phyloP scores from a whole-genome alignment of 2,888 invertebrate genomes.

The Alsophila aescularia region DNA sequence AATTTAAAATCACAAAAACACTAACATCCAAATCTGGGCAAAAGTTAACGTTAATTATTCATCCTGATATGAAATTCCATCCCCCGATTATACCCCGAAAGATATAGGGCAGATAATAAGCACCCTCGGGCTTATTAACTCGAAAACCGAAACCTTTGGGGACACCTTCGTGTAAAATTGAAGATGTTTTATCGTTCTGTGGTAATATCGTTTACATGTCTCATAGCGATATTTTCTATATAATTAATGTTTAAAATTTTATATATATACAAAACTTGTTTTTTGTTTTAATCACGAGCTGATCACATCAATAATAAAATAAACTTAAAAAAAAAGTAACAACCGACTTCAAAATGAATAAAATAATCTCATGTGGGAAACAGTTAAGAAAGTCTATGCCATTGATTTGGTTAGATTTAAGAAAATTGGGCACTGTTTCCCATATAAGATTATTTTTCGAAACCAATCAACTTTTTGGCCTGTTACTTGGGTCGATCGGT shows the following conservation, averaged over 20 bases:
- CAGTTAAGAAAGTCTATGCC: no score
- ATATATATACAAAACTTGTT: neutral
- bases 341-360: no score
- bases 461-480: no score
- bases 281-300: no score
- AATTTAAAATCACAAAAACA: no score
- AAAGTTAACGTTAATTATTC: slow-evolving; percentile 11
- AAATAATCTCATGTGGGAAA: no score
- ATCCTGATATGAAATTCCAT: neutral
- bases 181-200: neutral
- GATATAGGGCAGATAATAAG: slow-evolving; percentile 6
- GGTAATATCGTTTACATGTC: neutral
- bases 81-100: slow-evolving; percentile 10
- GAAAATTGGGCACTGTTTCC: no score
- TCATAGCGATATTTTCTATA: neutral
- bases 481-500: no score
- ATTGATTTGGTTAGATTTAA: no score
- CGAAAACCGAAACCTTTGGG: slow-evolving; percentile 1
- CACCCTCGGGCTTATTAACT: slow-evolving; percentile 14
- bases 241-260: neutral
- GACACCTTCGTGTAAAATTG: neutral
- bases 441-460: no score
- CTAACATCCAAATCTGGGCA: neutral
- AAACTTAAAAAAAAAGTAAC: no score
- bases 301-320: no score